phyloP scores from a whole-genome alignment of 2,888 invertebrate genomes.

The Nephrotoma flavescens region DNA sequence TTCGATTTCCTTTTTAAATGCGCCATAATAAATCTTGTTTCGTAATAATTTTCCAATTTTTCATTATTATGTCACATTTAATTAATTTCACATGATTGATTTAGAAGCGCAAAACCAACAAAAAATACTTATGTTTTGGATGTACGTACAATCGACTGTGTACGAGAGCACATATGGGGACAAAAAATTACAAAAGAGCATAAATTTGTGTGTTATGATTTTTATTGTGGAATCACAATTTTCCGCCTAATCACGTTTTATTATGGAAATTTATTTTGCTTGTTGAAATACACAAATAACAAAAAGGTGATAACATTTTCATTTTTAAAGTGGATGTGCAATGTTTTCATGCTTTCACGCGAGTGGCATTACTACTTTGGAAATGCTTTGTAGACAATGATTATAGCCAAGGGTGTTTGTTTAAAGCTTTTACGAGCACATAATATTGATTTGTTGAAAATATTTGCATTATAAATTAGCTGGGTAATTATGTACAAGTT shows the following conservation, averaged over 20 bases:
- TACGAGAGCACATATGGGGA: neutral
- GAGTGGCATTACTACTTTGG: neutral
- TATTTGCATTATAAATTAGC: no score
- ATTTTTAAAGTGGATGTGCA: neutral
- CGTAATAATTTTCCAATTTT: neutral
- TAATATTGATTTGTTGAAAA: no score
- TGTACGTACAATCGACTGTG: neutral
- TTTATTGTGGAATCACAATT: neutral
- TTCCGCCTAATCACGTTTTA: neutral
- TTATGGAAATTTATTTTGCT: neutral
- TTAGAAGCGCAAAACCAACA: neutral
- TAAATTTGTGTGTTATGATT: neutral
- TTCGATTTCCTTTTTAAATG: neutral
- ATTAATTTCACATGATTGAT: neutral
- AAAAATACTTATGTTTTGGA: neutral
- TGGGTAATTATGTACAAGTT: no score
- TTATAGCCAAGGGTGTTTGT: no score
- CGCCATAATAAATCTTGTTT: neutral
- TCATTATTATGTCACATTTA: neutral
- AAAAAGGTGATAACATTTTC: neutral
- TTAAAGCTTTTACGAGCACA: no score
- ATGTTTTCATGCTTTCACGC: neutral
- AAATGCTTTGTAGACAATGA: neutral
- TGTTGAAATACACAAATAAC: neutral
- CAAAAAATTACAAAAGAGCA: neutral